These are phyloP conservation scores for Marronus borbonicus DNA, from an alignment of 2,888 invertebrate species.

Conservation along the genomic window DNA sequence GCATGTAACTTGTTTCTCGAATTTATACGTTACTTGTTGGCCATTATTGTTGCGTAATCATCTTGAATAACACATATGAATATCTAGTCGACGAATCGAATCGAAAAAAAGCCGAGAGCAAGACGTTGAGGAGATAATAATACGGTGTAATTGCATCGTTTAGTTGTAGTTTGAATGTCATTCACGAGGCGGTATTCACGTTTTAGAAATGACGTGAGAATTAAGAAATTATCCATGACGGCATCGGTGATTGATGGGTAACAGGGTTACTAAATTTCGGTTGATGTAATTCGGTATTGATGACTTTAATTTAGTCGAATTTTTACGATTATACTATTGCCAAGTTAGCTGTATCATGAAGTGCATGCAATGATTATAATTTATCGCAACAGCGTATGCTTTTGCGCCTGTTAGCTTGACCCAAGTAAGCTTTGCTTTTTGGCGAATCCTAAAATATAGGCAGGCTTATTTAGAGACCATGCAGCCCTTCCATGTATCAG, in stretches of 20 bases:
- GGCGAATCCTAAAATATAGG: too few relatives aligned
- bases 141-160: slow-evolving; percentile 19
- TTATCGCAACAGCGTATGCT: too few relatives aligned
- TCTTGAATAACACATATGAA: slow-evolving; percentile 15
- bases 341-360: too few relatives aligned
- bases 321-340: too few relatives aligned
- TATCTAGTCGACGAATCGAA: background rate
- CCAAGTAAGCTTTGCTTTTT: too few relatives aligned
- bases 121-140: slow-evolving; percentile 25
- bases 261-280: background rate
- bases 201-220: slow-evolving; percentile 1
- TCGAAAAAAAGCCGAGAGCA: slow-evolving; percentile 1
- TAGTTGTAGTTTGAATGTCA: slow-evolving; percentile 15
- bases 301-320: too few relatives aligned
- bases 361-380: too few relatives aligned
- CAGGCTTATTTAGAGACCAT: too few relatives aligned
- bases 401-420: too few relatives aligned
- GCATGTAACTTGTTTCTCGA: slow-evolving; percentile 21
- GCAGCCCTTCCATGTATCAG: too few relatives aligned
- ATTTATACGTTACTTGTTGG: background rate
- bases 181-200: slow-evolving; percentile 4
- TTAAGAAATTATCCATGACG: slow-evolving; percentile 19
- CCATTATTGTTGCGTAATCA: slow-evolving; percentile 24
- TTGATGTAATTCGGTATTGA: too few relatives aligned
- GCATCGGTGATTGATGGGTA: background rate